Evolutionary conservation across 2,888 invertebrate species (phyloP), one percentile per base, ranked within the genome.

Genomic region (Cosmia pyralina): DNA sequence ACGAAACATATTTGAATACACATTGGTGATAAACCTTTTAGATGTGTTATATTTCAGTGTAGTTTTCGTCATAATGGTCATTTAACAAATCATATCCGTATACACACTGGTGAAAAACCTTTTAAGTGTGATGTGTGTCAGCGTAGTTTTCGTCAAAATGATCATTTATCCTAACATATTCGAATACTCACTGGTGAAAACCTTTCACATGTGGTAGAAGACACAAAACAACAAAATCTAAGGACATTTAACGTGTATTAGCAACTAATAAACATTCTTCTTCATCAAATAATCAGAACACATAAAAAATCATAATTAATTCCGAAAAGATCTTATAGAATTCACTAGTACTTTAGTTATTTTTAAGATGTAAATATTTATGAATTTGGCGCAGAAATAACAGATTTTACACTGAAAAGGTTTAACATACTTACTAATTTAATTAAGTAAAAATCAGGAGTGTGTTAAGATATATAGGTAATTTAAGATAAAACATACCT

Each of bases 341-440:
- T 73, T 64, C 41, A 48, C 2, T 19, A 65, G 55, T 65, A 44
- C 13, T 57, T 41, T 34, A 55, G 17, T n/a, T 62, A 41, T 55
- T 38, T n/a, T 53, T 55, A 63, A 64, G n/a, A 34, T 75, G 22
- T 66, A 66, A 57, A 65, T 75, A 46, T 44, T 4, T n/a, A 17
- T 69, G 19, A 5, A 28, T 13, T 46, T 28, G 62, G 13, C 4
- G 13, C 60, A 62, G 6, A 22, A 41, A 28, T 19, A 13, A 62
- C 62, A 46, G 7, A 62, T 28, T 19, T 13, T 46, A 28, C n/a
- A 34, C n/a, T 28, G 11, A 22, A 34, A 17, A 65, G 7, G 17
- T 22, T 1, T 34, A 66, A 19, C 7, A 46, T n/a, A n/a, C n/a
- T n/a, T 46, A 46, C 13, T 17, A 69, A 34, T 41, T 34, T 46